Evolutionary conservation across 2,888 invertebrate species (phyloP).

Genomic region (Ditylenchus weischeri): DNA sequence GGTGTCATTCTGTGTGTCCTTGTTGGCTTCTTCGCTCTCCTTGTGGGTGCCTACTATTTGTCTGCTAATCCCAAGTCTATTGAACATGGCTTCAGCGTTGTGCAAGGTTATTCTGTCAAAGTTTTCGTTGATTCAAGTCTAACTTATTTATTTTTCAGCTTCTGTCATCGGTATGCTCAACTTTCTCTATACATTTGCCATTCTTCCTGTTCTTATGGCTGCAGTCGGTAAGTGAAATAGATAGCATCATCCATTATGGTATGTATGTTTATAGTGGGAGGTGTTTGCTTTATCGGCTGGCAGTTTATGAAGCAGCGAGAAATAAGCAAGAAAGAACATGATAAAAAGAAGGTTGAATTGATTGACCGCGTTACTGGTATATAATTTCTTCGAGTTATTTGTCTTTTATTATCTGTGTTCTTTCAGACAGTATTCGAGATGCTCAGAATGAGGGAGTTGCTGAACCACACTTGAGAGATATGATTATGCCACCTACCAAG

Average conservation of each 20-base stretch:
- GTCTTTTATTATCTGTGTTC: slow-evolving; percentile 70
- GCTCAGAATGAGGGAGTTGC: slow-evolving; percentile 64
- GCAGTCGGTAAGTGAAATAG: slow-evolving; percentile 18
- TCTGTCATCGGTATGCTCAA: slow-evolving; percentile 33
- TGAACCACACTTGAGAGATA: slow-evolving; percentile 85
- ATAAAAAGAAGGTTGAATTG: slow-evolving; percentile 38
- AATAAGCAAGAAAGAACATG: slow-evolving; percentile 30
- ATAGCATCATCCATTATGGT: neutral
- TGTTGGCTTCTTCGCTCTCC: slow-evolving; percentile 16
- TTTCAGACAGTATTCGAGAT: slow-evolving; percentile 60
- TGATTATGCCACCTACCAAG: slow-evolving; percentile 77
- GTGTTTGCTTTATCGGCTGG: neutral
- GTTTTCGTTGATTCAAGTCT: neutral
- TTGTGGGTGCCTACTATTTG: slow-evolving; percentile 35
- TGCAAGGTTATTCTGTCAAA: slow-evolving; percentile 27
- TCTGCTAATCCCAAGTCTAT: slow-evolving; percentile 33
- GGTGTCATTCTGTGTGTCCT: slow-evolving; percentile 15
- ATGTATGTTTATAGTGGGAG: slow-evolving; percentile 1
- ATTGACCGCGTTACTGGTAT: slow-evolving; percentile 47
- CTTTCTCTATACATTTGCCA: slow-evolving; percentile 48
- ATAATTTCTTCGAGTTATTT: neutral
- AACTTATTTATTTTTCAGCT: slow-evolving; percentile 29
- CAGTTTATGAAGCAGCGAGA: slow-evolving; percentile 34
- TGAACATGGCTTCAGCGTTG: slow-evolving; percentile 23
- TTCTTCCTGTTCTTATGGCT: slow-evolving; percentile 38